Conservation (phyloP, 1,140 invertebrate genomes). For the Leptinotarsa texana region DNA sequence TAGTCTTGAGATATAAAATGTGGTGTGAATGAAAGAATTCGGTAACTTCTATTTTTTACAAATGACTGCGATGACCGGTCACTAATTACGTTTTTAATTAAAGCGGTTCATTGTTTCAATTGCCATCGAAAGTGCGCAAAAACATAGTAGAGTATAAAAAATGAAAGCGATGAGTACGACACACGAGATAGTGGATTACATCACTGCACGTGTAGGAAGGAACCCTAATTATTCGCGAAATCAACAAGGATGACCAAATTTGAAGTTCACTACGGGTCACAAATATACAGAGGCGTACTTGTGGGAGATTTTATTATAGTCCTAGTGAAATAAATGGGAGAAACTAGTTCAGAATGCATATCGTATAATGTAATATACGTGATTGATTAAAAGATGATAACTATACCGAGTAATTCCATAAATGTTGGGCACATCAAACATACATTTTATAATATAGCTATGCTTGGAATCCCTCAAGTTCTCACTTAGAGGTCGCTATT, state of each 20-base stretch:
- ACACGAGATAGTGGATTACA: constrained; percentile 3
- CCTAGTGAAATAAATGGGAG: no score
- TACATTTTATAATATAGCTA: no score
- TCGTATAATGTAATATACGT: no score
- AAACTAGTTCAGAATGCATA: no score
- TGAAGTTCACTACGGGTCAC: constrained; percentile 6
- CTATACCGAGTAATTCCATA: no score
- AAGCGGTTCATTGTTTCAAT: neutral
- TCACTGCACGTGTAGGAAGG: constrained; percentile 4
- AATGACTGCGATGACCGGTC: neutral
- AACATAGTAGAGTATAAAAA: neutral
- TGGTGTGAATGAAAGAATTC: neutral
- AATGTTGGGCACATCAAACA: no score
- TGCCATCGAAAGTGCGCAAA: neutral
- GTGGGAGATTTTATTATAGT: no score
- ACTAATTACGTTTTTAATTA: neutral
- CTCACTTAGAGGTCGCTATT: no score
- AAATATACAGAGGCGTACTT: neutral
- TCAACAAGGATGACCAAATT: constrained; percentile 15
- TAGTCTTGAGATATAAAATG: neutral
- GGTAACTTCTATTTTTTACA: constrained; percentile 1
- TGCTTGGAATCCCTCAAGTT: no score
- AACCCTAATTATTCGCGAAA: constrained; percentile 6
- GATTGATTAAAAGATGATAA: no score
- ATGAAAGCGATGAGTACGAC: neutral